Conservation (phyloP, 2,888 invertebrate genomes). For the Xestia rhomboidea region DNA sequence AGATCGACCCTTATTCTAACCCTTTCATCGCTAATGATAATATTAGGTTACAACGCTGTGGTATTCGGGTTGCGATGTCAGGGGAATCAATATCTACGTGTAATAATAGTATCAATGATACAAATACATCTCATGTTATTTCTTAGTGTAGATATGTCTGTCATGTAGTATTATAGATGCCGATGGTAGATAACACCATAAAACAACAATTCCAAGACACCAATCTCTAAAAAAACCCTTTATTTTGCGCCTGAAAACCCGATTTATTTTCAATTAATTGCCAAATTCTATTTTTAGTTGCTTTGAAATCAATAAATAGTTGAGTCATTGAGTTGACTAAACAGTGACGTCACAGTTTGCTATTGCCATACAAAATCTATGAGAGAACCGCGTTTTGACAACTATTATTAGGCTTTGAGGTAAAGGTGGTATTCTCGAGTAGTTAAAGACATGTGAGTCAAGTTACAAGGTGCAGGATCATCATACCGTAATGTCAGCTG, state of each 20-base stretch:
- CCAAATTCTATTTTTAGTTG: too few species aligned
- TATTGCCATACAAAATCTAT: too few species aligned
- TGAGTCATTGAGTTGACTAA: too few species aligned
- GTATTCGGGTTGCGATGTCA: conserved; percentile 13
- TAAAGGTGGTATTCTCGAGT: neutral
- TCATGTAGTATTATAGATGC: neutral
- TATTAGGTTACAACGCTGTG: conserved; percentile 44
- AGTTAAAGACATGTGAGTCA: neutral
- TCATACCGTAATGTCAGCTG: too few species aligned
- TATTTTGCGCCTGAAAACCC: too few species aligned
- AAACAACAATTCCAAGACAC: too few species aligned
- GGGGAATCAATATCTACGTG: conserved; percentile 22
- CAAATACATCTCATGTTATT: neutral
- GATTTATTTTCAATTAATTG: too few species aligned
- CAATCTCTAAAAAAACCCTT: too few species aligned
- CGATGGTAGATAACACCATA: neutral
- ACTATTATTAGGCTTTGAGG: neutral
- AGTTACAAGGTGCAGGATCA: neutral
- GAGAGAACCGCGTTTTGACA: too few species aligned
- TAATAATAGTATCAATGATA: conserved; percentile 18
- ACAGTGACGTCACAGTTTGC: too few species aligned
- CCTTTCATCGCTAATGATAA: conserved; percentile 44
- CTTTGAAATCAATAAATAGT: too few species aligned
- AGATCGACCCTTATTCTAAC: conserved; percentile 34
- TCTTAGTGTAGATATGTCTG: neutral